Base-by-base conservation (phyloP, 1,140 invertebrate genomes). In the Dendroctonus valens region DNA sequence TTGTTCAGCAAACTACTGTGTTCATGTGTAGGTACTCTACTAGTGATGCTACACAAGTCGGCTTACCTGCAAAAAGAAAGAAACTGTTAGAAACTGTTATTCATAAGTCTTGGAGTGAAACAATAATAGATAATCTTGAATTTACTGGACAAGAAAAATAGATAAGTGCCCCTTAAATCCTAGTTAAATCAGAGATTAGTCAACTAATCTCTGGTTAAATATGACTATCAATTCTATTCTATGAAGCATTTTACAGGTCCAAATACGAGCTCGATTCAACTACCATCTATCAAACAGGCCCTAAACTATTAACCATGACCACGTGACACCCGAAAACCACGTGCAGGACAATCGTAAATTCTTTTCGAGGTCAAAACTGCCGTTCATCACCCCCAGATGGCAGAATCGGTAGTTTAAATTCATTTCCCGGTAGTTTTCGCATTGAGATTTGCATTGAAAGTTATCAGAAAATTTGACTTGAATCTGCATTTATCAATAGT, bases 351-450 rank as follows among this genome's bases (percentile, higher is more conserved):
- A 44, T 26, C 65, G 50, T 67, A 60, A 67, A 67, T 59, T 67
- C 58, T 59, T 60, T 67, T 59, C 57, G 65, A 60, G 77, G 76
- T 77, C 75, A 76, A 78, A 75, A 75, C 75, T 75, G 69, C 72
- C 69, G 67, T 69, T 69, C 71, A 76, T 76, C 73, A 75, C 76
- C 70, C 70, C 76, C 73, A 78, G 77, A 78, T 78, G 77, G 77
- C 77, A 76, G 73, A 67, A 75, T 74, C 72, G 68, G 72, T 69
- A 67, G 51, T 65, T 63, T 67, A 63, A 53, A 48, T 58, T 42
- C 57, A 46, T 53, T 49, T 46, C 51, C n/a, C 7, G 37, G n/a
- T 6, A 60, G 65, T 67, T 67, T 67, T 67, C 15, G 57, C 65
- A 60, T 55, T 7, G 42, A 1, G 12, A 46, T 46, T 46, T 46